These are phyloP conservation scores for Drosophila anomalata DNA, from an alignment of 2,888 invertebrate genomes.

Conservation along the genomic window DNA sequence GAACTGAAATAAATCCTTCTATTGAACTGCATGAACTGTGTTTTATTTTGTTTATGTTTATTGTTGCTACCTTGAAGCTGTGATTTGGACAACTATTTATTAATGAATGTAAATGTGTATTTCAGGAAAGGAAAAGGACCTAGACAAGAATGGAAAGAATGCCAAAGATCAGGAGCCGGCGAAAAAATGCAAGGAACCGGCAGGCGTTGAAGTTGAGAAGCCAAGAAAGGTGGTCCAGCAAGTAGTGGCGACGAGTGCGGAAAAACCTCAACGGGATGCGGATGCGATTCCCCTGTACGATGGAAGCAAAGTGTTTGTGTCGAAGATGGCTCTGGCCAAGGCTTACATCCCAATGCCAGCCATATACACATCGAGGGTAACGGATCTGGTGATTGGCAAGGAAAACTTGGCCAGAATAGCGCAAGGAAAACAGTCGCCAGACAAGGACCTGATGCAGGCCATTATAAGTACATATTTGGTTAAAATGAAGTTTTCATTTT, in stretches of 20 bases:
- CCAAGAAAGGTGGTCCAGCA: background rate
- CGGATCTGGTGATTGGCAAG: slow-evolving; percentile 82
- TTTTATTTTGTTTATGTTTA: slow-evolving; percentile 44
- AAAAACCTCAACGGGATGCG: slow-evolving; percentile 8
- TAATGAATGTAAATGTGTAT: background rate
- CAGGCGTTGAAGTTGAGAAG: background rate
- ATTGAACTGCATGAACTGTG: slow-evolving; percentile 27
- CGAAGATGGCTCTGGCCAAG: slow-evolving; percentile 79
- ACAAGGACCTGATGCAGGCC: slow-evolving; percentile 74
- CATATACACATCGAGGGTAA: slow-evolving; percentile 81
- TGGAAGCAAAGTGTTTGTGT: slow-evolving; percentile 81
- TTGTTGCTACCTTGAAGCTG: background rate
- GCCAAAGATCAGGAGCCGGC: background rate
- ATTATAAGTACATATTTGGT: slow-evolving; percentile 79
- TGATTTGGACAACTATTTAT: background rate
- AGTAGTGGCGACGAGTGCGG: background rate
- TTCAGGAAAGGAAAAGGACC: slow-evolving; percentile 10
- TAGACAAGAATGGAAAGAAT: background rate
- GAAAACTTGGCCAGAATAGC: slow-evolving; percentile 70
- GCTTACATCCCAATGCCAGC: slow-evolving; percentile 81
- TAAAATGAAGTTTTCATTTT: background rate
- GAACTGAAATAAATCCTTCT: slow-evolving; percentile 22
- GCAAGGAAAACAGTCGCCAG: slow-evolving; percentile 55
- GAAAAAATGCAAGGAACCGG: background rate
- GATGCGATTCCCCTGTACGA: slow-evolving; percentile 80